phyloP scores from a whole-genome alignment of 2,888 invertebrate species.

The Lepeophtheirus nordmannii region DNA sequence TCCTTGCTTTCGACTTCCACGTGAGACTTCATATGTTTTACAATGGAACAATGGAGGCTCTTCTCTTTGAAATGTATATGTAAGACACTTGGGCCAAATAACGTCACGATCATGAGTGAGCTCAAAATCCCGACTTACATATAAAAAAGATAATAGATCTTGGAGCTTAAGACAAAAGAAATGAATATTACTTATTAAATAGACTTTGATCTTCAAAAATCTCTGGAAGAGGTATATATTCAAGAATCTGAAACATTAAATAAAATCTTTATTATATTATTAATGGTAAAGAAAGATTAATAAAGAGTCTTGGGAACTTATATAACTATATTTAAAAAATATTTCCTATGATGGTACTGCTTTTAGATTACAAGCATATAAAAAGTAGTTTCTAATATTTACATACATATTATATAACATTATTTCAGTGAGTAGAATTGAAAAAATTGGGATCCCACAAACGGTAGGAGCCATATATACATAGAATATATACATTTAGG shows the following conservation, averaged over 20 bases:
- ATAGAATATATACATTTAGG: no score
- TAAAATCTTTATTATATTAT: no score
- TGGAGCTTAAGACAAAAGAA: neutral
- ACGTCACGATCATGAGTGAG: neutral
- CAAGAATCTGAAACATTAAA: neutral
- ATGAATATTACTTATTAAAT: constrained; percentile 3
- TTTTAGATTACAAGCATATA: no score
- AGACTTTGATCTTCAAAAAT: neutral
- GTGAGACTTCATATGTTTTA: neutral
- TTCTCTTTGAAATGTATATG: neutral
- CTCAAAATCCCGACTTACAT: neutral
- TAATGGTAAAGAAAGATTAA: neutral
- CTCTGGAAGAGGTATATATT: neutral
- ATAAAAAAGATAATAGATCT: neutral
- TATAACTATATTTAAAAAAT: no score
- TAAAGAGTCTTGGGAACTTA: no score
- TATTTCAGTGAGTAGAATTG: no score
- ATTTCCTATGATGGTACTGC: no score
- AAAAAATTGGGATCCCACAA: no score
- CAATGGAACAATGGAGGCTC: neutral
- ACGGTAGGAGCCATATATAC: no score
- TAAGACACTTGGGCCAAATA: neutral
- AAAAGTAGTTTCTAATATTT: no score
- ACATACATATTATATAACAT: no score
- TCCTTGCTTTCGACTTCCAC: neutral